A percentile compares a stretch with the other conserved stretches of the same genome.
Conservation (phyloP, 2,797 vertebrate species). For the Thamnophis elegans region DNA sequence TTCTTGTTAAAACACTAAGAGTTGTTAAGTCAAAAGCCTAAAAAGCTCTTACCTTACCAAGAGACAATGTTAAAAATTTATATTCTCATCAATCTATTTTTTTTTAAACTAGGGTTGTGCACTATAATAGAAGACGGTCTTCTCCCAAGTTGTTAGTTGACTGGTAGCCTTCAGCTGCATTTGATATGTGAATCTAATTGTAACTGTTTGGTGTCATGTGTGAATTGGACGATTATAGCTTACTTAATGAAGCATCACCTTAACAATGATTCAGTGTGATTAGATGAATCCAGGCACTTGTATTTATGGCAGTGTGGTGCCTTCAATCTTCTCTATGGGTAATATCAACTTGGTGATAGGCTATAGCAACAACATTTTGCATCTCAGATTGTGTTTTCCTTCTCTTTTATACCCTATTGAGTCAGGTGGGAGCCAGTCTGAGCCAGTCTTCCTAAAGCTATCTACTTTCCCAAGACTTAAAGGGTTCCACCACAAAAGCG, state of each 20-base stretch:
- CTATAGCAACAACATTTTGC: neutral
- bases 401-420: neutral
- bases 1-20: constrained; percentile 45
- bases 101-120: neutral
- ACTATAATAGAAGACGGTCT: neutral
- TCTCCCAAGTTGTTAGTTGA: neutral
- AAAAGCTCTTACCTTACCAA: constrained; percentile 46
- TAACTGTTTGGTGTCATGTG: neutral
- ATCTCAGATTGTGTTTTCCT: neutral
- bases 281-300: neutral
- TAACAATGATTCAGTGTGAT: neutral
- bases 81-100: neutral
- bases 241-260: neutral
- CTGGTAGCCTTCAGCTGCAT: neutral
- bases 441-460: neutral
- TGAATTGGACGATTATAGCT: neutral
- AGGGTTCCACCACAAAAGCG: too few species aligned
- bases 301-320: neutral
- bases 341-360: neutral
- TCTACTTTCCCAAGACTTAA: neutral
- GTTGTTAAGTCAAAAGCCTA: constrained; percentile 24
- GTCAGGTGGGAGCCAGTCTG: neutral
- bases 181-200: neutral
- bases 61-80: constrained; percentile 20
- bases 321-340: neutral